Evolutionary conservation across 2,113 vertebrate species (phyloP), one percentile per base, ranked within the genome.

Genomic region (Tichodroma muraria): DNA sequence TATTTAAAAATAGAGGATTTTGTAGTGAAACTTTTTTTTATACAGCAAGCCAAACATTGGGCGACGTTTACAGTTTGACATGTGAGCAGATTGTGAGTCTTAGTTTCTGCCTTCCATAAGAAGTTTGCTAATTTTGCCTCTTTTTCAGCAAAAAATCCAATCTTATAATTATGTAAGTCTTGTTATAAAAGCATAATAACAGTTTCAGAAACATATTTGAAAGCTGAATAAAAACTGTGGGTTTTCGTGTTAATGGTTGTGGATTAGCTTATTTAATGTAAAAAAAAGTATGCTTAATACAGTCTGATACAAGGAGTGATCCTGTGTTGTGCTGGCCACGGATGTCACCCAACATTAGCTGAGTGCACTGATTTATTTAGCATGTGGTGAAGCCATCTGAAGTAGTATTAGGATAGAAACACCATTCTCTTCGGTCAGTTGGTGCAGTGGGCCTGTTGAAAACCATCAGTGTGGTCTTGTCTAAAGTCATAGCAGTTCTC

Each of bases 181-280:
- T 89, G 56, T 89, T 42, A 63, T 61, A 88, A 70, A 91, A 91
- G 65, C 30, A 6, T 94, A 94, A 73, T 88, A 93, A 91, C 4
- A 0, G 65, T 49, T 95, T 93, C 28, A 42, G 82, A 88, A 85
- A 71, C 60, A 18, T 57, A n/a, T 50, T 77, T 88, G 85, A 94
- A 90, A 68, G 40, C 68, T 53, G 79, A 95, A 93, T 95, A 94
- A 94, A 95, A 95, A 17, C 35, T 63, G 21, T 35, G n/a, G 5
- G 3, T 1, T 59, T 89, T 87, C 78, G 50, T 88, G 69, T 85
- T 95, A 80, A 83, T 95, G n/a, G 23, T 83, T 90, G 60, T 91
- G 28, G 68, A 93, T 86, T 94, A 88, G n/a, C 27, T 92, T 64
- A 84, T 72, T 84, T 84, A 72, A 14, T 72, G 45, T 68, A 37